Percentiles rank a stretch among this genome's conserved stretches.
phyloP scores from a whole-genome alignment of 1,140 invertebrate species.

The Drosophila sproati region DNA sequence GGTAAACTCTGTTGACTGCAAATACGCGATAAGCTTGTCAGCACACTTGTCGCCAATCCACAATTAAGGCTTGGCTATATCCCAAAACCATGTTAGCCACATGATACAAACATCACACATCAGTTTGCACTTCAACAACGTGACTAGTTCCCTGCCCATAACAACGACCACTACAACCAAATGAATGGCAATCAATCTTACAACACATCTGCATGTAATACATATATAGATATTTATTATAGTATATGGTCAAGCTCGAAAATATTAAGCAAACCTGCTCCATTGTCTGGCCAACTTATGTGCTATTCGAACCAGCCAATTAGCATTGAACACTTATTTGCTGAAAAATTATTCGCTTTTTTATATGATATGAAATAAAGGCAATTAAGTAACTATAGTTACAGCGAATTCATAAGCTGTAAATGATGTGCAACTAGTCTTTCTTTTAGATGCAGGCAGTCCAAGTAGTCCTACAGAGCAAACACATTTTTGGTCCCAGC shows the following conservation, averaged over 20 bases:
- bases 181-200: slow-evolving; percentile 52
- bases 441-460: too few relatives aligned
- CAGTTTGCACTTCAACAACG: slow-evolving; percentile 31
- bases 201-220: slow-evolving; percentile 13
- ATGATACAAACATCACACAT: slow-evolving; percentile 43
- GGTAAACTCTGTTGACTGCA: slow-evolving; percentile 43
- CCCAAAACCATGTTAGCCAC: slow-evolving; percentile 36
- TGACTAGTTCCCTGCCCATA: neutral
- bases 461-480: too few relatives aligned
- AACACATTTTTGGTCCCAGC: neutral
- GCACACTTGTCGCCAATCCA: neutral
- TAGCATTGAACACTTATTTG: neutral
- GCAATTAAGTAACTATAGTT: neutral
- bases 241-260: slow-evolving; percentile 10
- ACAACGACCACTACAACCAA: slow-evolving; percentile 18
- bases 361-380: neutral
- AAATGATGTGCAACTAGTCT: too few relatives aligned
- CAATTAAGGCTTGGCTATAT: neutral
- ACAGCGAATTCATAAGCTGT: neutral
- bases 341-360: neutral
- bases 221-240: neutral
- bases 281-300: neutral
- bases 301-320: neutral
- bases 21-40: slow-evolving; percentile 60
- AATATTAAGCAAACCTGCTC: slow-evolving; percentile 22